Evolutionary conservation across 2,113 vertebrate genomes (phyloP).

Genomic region (Rhagologus leucostigma): DNA sequence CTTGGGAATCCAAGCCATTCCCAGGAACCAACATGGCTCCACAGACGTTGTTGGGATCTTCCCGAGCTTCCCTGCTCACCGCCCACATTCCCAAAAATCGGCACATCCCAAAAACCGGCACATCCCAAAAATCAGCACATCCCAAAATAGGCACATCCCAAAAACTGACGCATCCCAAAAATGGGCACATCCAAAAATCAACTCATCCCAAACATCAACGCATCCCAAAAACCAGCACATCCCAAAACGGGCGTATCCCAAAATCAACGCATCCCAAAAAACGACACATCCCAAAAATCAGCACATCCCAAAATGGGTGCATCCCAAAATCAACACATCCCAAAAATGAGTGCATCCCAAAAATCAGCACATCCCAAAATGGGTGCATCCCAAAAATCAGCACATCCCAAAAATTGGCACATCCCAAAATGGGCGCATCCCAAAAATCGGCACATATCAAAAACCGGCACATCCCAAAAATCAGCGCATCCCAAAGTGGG

Average conservation of each 20-base stretch:
- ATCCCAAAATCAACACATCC: background rate
- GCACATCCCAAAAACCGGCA: too few species aligned
- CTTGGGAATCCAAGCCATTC: background rate
- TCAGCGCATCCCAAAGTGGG: background rate
- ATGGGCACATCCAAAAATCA: background rate
- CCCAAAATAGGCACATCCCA: background rate
- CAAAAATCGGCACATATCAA: background rate
- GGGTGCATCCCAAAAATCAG: background rate
- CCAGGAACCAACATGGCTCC: background rate
- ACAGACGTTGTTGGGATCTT: background rate
- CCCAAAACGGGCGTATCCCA: too few species aligned
- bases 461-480: too few species aligned
- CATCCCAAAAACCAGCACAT: background rate
- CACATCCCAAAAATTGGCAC: background rate
- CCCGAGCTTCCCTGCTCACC: background rate
- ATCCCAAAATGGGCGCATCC: background rate
- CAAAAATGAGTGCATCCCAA: background rate
- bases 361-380: background rate
- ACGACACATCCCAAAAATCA: background rate
- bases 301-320: rapidly evolving
- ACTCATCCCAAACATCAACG: rapidly evolving
- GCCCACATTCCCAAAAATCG: background rate
- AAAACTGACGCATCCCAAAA: background rate
- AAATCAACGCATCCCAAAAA: background rate
- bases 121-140: background rate